phyloP scores from a whole-genome alignment of 2,797 vertebrate genomes.

The Eulemur coronatus region DNA sequence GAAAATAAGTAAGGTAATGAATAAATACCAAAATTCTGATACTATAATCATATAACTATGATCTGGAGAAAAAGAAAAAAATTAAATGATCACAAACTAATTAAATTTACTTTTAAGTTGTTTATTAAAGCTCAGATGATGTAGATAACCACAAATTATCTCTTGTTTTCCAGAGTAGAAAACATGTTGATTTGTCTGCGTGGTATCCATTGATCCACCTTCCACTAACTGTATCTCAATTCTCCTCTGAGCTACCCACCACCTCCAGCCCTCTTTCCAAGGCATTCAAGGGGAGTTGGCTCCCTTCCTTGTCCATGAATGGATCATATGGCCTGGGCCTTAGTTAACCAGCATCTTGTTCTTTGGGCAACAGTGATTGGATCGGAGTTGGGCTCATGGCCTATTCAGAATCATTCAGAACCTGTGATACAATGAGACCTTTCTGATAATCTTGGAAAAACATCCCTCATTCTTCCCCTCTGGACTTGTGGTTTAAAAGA shows the following conservation, averaged over 20 bases:
- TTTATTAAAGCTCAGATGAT: background rate
- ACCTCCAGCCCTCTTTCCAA: background rate
- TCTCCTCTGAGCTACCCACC: background rate
- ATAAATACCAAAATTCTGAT: background rate
- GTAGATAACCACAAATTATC: background rate
- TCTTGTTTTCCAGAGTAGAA: background rate
- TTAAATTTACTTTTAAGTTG: slow-evolving; percentile 1
- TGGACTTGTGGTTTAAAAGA: background rate
- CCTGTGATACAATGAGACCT: background rate
- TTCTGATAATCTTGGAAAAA: background rate
- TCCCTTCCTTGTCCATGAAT: background rate
- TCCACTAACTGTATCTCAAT: background rate
- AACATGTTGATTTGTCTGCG: background rate
- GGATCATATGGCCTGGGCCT: background rate
- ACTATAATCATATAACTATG: background rate
- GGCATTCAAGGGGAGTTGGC: background rate
- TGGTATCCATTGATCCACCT: background rate
- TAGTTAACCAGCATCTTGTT: background rate
- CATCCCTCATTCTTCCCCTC: background rate
- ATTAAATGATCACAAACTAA: background rate
- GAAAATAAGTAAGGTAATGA: background rate
- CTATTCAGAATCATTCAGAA: background rate
- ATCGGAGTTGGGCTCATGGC: background rate
- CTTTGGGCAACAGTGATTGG: background rate
- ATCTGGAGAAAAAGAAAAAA: background rate